phyloP scores from a whole-genome alignment of 2,888 invertebrate species.

The Heterodera filipjevi region DNA sequence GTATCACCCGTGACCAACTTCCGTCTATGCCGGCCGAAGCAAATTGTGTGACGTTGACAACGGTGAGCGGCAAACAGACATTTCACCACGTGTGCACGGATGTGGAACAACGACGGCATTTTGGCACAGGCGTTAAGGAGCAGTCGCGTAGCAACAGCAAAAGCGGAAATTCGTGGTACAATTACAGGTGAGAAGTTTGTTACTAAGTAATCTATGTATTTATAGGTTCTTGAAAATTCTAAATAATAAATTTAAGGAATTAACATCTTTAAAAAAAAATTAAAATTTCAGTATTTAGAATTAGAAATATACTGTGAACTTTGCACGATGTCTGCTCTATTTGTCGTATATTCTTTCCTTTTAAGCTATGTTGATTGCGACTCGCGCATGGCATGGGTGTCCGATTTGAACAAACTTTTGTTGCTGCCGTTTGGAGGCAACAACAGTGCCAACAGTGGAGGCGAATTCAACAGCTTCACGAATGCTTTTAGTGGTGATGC shows the following conservation, averaged over 20 bases:
- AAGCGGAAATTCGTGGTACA: slow-evolving; percentile 35
- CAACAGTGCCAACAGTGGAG: slow-evolving; percentile 11
- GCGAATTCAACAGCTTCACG: slow-evolving; percentile 13
- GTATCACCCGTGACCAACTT: slow-evolving; percentile 49
- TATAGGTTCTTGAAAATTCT: too few relatives aligned
- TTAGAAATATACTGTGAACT: too few relatives aligned
- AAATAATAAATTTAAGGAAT: too few relatives aligned
- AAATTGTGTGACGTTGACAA: slow-evolving; percentile 53
- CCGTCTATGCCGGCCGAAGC: slow-evolving; percentile 48
- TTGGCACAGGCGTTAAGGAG: neutral
- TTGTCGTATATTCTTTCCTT: too few relatives aligned
- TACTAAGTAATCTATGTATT: too few relatives aligned
- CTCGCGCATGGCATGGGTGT: slow-evolving; percentile 34
- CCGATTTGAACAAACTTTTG: slow-evolving; percentile 41
- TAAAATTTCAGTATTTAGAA: too few relatives aligned
- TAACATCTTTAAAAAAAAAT: neutral
- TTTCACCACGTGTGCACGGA: slow-evolving; percentile 57
- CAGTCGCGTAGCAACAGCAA: neutral
- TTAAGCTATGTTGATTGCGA: slow-evolving; percentile 36
- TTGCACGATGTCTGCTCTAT: too few relatives aligned
- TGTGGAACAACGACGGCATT: slow-evolving; percentile 31
- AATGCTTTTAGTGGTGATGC: neutral
- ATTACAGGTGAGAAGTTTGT: slow-evolving; percentile 21
- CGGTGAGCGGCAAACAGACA: slow-evolving; percentile 55
- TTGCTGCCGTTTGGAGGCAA: slow-evolving; percentile 36